phyloP scores from a whole-genome alignment of 2,113 vertebrate genomes.

The Coptodon bakossiorum region DNA sequence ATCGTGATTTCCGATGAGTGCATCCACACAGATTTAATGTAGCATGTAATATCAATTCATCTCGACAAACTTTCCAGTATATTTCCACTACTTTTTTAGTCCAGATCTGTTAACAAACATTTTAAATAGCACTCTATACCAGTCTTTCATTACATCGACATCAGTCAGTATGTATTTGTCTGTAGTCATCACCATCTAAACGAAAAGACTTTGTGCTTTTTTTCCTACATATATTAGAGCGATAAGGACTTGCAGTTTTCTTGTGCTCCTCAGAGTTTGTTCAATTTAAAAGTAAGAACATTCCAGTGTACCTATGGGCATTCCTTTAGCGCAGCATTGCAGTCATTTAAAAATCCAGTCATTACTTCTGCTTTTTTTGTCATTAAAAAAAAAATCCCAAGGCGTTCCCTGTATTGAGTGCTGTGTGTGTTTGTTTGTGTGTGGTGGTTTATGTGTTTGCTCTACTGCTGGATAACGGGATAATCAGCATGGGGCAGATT shows the following conservation, averaged over 20 bases:
- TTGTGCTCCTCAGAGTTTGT: neutral
- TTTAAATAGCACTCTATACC: neutral
- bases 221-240: neutral
- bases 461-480: constrained; percentile 47
- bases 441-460: neutral
- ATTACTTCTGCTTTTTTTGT: constrained; percentile 13
- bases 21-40: neutral
- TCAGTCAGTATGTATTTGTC: neutral
- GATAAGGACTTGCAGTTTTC: neutral
- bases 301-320: neutral
- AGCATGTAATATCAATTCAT: neutral
- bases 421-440: neutral
- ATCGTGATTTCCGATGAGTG: neutral
- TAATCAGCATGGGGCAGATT: constrained; percentile 64
- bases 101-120: neutral
- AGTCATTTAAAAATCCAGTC: neutral
- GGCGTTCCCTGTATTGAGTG: constrained; percentile 16
- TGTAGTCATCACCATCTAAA: neutral
- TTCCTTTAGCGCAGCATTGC: neutral
- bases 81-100: neutral
- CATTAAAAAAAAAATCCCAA: constrained; percentile 6
- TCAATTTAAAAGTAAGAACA: neutral
- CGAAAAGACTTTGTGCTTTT: neutral
- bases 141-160: neutral
- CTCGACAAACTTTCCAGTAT: neutral